Conservation (phyloP, 2,797 vertebrate genomes). For the Malacoctenus gilli region DNA sequence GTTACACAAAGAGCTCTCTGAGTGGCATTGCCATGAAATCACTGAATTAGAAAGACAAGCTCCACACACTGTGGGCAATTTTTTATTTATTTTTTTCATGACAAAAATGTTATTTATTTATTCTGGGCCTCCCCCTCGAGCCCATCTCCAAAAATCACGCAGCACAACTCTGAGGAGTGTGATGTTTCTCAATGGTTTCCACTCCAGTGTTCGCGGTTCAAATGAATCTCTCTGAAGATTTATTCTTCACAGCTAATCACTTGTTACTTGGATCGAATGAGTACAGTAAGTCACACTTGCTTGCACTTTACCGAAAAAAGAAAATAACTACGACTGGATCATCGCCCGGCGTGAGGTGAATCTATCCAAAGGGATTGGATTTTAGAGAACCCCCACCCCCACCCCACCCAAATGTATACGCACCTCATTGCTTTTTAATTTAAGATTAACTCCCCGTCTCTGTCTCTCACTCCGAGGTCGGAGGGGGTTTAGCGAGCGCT, state of each 20-base stretch:
- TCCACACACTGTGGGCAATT: slow-evolving; percentile 38
- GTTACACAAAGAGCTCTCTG: slow-evolving; percentile 39
- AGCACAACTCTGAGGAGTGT: slow-evolving; percentile 65
- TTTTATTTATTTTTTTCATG: no score
- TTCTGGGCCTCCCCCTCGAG: slow-evolving; percentile 62
- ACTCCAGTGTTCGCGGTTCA: slow-evolving; percentile 73
- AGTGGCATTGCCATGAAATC: slow-evolving; percentile 52
- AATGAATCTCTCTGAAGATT: slow-evolving; percentile 74
- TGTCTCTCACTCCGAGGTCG: slow-evolving; percentile 43
- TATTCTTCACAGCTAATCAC: slow-evolving; percentile 82
- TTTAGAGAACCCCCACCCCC: slow-evolving; percentile 53
- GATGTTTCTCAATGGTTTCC: slow-evolving; percentile 75
- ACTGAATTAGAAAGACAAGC: slow-evolving; percentile 64
- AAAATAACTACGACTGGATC: slow-evolving; percentile 73
- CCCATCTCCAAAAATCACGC: slow-evolving; percentile 69
- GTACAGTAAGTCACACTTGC: slow-evolving; percentile 74
- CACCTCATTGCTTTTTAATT: slow-evolving; percentile 79
- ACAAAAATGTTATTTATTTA: slow-evolving; percentile 73
- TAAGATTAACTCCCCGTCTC: slow-evolving; percentile 73
- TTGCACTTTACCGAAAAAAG: slow-evolving; percentile 68
- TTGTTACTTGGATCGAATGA: slow-evolving; percentile 73
- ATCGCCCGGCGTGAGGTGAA: slow-evolving; percentile 62
- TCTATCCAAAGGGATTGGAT: slow-evolving; percentile 72
- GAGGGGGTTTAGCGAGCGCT: slow-evolving; percentile 16
- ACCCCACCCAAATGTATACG: slow-evolving; percentile 54